Evolutionary conservation across 2,797 vertebrate genomes (phyloP).

Genomic region (Okamejei kenojei): DNA sequence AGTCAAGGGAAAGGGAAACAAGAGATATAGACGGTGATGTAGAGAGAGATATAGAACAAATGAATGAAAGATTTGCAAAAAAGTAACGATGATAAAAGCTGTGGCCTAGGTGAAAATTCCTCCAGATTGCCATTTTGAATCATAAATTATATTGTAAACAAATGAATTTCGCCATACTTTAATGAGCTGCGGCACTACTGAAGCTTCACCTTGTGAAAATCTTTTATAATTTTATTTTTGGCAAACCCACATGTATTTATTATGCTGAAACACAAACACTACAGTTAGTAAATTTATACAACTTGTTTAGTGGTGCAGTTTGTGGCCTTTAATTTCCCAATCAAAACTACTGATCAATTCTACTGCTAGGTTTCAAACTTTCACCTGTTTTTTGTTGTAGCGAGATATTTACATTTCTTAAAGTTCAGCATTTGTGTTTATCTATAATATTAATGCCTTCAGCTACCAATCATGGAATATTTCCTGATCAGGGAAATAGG

Average conservation of each 20-base stretch:
- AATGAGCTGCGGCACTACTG: background rate
- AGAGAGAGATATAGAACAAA: too few relatives aligned
- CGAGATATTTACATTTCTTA: background rate
- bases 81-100: too few relatives aligned
- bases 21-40: too few relatives aligned
- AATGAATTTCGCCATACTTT: background rate
- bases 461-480: background rate
- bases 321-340: background rate
- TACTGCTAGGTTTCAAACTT: background rate
- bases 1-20: too few relatives aligned
- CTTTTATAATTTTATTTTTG: background rate
- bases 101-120: background rate
- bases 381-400: background rate
- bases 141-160: background rate
- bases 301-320: background rate
- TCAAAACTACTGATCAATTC: background rate
- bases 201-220: background rate
- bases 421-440: background rate
- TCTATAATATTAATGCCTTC: background rate
- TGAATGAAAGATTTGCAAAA: too few relatives aligned
- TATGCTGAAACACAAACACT: background rate
- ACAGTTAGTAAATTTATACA: background rate
- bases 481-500: background rate
- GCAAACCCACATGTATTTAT: background rate
- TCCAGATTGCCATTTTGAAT: background rate